A percentile compares a stretch with the other conserved stretches of the same genome.
phyloP scores from a whole-genome alignment of 2,797 vertebrate species.

The Phylloscopus collybita region DNA sequence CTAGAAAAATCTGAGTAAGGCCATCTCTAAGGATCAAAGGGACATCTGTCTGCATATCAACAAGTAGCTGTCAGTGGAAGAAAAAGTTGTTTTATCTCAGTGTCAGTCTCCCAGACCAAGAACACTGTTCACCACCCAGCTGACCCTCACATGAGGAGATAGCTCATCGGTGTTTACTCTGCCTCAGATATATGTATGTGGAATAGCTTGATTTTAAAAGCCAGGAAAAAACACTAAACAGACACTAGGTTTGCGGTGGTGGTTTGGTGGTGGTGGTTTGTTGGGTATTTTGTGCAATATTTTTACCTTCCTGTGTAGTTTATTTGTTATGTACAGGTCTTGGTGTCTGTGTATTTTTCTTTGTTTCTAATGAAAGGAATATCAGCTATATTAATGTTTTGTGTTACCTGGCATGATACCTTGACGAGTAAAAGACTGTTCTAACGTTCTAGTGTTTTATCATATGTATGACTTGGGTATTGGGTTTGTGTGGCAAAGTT shows the following conservation, averaged over 20 bases:
- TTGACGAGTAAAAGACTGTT: neutral
- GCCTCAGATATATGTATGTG: neutral
- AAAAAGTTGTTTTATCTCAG: neutral
- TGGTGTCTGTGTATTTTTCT: neutral
- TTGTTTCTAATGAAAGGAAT: neutral
- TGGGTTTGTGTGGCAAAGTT: neutral
- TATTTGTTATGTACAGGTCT: neutral
- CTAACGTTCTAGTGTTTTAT: neutral
- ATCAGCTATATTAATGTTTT: neutral
- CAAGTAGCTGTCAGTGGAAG: neutral
- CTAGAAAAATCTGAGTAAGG: neutral
- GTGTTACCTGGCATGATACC: neutral
- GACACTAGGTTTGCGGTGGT: neutral
- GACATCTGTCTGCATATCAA: constrained; percentile 44
- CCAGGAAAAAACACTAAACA: neutral
- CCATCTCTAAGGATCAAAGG: neutral
- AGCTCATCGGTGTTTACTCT: accelerated
- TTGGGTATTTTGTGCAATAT: no score
- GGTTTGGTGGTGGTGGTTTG: neutral
- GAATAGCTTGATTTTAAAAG: neutral
- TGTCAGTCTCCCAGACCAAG: neutral
- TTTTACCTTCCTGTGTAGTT: neutral
- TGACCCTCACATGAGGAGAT: neutral
- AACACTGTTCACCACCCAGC: neutral
- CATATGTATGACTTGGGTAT: neutral